Percentiles rank a stretch among this genome's conserved stretches.
Evolutionary conservation across 2,888 invertebrate species (phyloP).

Genomic region (Lochmaea capreae): DNA sequence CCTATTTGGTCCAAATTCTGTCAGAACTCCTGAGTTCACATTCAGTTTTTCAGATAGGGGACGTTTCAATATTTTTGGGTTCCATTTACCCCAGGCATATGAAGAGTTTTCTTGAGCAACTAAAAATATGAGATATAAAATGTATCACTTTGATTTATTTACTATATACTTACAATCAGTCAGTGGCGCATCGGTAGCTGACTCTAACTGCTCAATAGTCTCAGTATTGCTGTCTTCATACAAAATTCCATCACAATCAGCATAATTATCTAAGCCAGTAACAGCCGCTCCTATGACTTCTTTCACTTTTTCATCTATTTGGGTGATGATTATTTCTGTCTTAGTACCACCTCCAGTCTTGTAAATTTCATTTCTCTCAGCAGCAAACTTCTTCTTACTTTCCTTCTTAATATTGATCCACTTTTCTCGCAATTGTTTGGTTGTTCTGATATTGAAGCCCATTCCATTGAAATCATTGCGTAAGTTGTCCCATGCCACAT

Average conservation of each 20-base stretch:
- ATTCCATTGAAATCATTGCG: slow-evolving; percentile 16
- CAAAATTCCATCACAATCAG: slow-evolving; percentile 5
- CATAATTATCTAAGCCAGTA: slow-evolving; percentile 8
- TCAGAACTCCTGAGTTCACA: neutral
- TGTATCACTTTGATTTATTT: no score
- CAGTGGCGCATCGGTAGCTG: no score
- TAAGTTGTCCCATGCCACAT: slow-evolving; percentile 18
- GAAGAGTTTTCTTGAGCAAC: neutral
- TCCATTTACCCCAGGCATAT: neutral
- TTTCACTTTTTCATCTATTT: slow-evolving; percentile 16
- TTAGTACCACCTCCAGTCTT: slow-evolving; percentile 20
- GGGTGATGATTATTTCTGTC: slow-evolving; percentile 1
- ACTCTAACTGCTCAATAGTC: no score
- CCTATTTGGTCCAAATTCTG: slow-evolving; percentile 5
- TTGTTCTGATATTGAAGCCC: slow-evolving; percentile 9
- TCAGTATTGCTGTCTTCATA: neutral
- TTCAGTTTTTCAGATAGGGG: no score
- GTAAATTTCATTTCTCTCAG: slow-evolving; percentile 16
- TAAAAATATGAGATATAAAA: no score
- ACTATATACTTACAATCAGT: no score
- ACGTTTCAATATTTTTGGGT: neutral
- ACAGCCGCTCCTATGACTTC: slow-evolving; percentile 18
- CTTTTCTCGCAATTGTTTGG: slow-evolving; percentile 16
- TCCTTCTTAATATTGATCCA: slow-evolving; percentile 17
- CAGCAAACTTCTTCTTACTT: slow-evolving; percentile 8